Evolutionary conservation across 2,113 vertebrate genomes (phyloP), one percentile per base, ranked within the genome.

Genomic region (Dicrurus megarhynchus): DNA sequence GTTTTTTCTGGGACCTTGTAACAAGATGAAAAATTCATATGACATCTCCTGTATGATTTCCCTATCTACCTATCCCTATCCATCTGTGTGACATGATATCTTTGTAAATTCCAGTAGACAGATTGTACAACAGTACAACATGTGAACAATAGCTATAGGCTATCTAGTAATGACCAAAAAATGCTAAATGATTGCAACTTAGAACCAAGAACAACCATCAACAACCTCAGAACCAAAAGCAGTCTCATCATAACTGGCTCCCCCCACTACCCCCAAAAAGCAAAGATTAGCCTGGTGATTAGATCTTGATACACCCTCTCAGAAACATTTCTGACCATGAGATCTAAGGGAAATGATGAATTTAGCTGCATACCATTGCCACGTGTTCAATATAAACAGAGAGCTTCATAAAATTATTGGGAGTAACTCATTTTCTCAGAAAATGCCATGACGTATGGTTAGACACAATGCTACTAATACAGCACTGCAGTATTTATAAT

Each of bases 201-300:
- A 64, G 50, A 93, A 82, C 18, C 18, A 82, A 33, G n/a, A 74
- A 46, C 12, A 64, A 55, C 12, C 19, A 69, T 8, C 24, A 81
- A 16, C 19, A 78, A 44, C 22, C 63, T 57, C 47, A 63, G 7
- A 89, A 86, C 4, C 24, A 74, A 86, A 89, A 69, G 16, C 28
- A 59, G 24, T 46, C 33, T 64, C 9, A 74, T 1, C 49, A 78
- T 11, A 68, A 59, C 21, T 30, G 16, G 22, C 39, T 18, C 4
- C 4, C 3, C 3, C 1, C 3, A 3, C 12, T 32, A 37, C 5
- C 4, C 8, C 5, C 8, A 13, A 71, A 24, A 41, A 47, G n/a
- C 8, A 68, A 67, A 74, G 10, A 65, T 19, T 22, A 52, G 9
- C 14, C 67, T 39, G 13, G 18, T 52, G 21, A 92, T 77, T n/a